A percentile compares a stretch with the other conserved stretches of the same genome.
Evolutionary conservation across 2,888 invertebrate genomes (phyloP).

Genomic region (Hirudinaria manillensis): DNA sequence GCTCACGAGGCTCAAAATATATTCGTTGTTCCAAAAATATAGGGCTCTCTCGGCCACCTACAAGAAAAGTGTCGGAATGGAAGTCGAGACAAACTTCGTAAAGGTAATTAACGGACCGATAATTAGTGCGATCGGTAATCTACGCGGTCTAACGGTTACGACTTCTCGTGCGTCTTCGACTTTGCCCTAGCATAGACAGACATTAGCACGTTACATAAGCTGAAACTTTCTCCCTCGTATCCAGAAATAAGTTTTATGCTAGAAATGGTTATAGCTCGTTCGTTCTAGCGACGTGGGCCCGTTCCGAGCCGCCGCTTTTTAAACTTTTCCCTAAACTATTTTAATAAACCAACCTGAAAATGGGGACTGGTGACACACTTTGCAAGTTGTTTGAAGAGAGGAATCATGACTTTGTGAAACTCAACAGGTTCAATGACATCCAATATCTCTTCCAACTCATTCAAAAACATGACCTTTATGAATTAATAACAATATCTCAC

Average conservation of each 20-base stretch:
- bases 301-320: too few relatives aligned
- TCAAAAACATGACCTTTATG: slow-evolving; percentile 90
- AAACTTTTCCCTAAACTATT: too few relatives aligned
- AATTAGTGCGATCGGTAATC: not conserved
- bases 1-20: slow-evolving; percentile 94
- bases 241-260: too few relatives aligned
- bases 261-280: too few relatives aligned
- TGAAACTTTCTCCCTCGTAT: too few relatives aligned
- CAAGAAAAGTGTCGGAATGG: not conserved
- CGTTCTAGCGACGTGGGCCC: too few relatives aligned
- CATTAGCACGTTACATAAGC: too few relatives aligned
- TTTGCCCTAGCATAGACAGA: too few relatives aligned
- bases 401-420: slow-evolving; percentile 96
- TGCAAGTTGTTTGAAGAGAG: slow-evolving; percentile 93
- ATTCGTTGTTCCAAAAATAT: slow-evolving; percentile 99
- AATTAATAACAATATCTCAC: not conserved
- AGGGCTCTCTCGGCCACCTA: slow-evolving; percentile 94
- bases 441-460: slow-evolving; percentile 96
- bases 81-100: not conserved
- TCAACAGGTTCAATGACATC: slow-evolving; percentile 99
- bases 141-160: not conserved
- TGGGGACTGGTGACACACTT: slow-evolving; percentile 99
- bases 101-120: not conserved
- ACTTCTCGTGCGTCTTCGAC: too few relatives aligned
- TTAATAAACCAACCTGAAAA: slow-evolving; percentile 73